phyloP scores from a whole-genome alignment of 2,888 invertebrate genomes.

The Opisthograptis luteolata region DNA sequence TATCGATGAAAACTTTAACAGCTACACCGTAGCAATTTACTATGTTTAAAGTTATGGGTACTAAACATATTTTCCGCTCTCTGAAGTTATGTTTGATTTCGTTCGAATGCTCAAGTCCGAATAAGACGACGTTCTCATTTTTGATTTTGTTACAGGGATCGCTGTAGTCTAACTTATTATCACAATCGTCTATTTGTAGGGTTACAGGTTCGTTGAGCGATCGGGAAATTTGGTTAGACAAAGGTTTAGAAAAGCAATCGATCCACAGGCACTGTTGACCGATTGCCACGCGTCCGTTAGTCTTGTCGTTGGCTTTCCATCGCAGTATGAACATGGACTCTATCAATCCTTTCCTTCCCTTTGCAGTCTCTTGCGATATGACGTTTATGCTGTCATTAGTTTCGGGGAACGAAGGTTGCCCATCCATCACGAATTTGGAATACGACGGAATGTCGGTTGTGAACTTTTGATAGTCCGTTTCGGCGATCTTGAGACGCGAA shows the following conservation, averaged over 20 bases:
- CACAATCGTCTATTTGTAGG: slow-evolving; percentile 67
- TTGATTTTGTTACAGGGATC: slow-evolving; percentile 57
- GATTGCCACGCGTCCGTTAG: slow-evolving; percentile 81
- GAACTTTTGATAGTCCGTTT: slow-evolving; percentile 46
- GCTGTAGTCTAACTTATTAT: slow-evolving; percentile 49
- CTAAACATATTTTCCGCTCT: slow-evolving; percentile 84
- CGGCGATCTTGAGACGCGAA: slow-evolving; percentile 62
- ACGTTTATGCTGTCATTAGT: slow-evolving; percentile 42
- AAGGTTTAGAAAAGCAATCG: slow-evolving; percentile 82
- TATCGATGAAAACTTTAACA: slow-evolving; percentile 85
- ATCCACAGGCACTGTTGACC: slow-evolving; percentile 89
- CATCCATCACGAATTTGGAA: slow-evolving; percentile 64
- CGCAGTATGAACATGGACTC: slow-evolving; percentile 76
- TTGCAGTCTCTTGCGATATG: slow-evolving; percentile 37
- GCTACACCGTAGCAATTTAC: slow-evolving; percentile 86
- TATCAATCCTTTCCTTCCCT: slow-evolving; percentile 56
- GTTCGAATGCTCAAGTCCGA: slow-evolving; percentile 84
- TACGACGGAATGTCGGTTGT: slow-evolving; percentile 55
- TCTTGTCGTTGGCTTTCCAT: slow-evolving; percentile 85
- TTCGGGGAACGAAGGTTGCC: slow-evolving; percentile 55
- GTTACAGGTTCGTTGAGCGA: slow-evolving; percentile 56
- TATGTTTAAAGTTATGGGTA: slow-evolving; percentile 87
- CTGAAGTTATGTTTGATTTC: slow-evolving; percentile 86
- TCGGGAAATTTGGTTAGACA: slow-evolving; percentile 67
- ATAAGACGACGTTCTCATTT: slow-evolving; percentile 82